Conservation (phyloP, 2,797 vertebrate species). For the Rhadinocentrus ornatus region DNA sequence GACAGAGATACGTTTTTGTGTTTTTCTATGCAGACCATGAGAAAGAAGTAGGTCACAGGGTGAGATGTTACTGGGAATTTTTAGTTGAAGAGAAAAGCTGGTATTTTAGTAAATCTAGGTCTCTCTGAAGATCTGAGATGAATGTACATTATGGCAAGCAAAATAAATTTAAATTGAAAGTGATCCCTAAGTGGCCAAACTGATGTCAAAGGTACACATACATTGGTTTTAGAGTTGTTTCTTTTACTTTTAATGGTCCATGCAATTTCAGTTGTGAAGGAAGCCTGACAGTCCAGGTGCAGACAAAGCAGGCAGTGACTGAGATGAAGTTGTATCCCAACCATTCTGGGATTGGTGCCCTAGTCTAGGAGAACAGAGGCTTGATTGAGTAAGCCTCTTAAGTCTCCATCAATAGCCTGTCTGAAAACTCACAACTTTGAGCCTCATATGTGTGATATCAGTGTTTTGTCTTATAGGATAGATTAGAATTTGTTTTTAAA, state of each 20-base stretch:
- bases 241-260: conserved; percentile 13
- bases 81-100: conserved; percentile 37
- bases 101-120: conserved; percentile 17
- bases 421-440: conserved; percentile 50
- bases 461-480: conserved; percentile 20
- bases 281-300: conserved; percentile 58
- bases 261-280: conserved; percentile 20
- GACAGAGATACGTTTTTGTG: conserved; percentile 10
- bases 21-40: conserved; percentile 36
- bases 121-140: conserved; percentile 2
- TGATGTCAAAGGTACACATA: neutral
- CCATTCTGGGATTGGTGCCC: conserved; percentile 62
- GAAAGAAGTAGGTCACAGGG: conserved; percentile 51
- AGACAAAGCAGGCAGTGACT: conserved; percentile 65
- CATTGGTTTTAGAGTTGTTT: neutral
- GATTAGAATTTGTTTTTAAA: conserved; percentile 20
- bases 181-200: neutral
- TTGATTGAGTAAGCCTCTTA: conserved; percentile 49
- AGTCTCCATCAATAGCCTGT: conserved; percentile 62
- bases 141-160: neutral
- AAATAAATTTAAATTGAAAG: neutral
- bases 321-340: conserved; percentile 46
- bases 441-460: conserved; percentile 33
- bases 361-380: conserved; percentile 59
- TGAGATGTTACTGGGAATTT: conserved; percentile 11